Percentiles rank a stretch among this genome's conserved stretches.
These are phyloP conservation scores for Drosophila anomelani DNA, from an alignment of 2,888 invertebrate genomes.

Conservation along the genomic window DNA sequence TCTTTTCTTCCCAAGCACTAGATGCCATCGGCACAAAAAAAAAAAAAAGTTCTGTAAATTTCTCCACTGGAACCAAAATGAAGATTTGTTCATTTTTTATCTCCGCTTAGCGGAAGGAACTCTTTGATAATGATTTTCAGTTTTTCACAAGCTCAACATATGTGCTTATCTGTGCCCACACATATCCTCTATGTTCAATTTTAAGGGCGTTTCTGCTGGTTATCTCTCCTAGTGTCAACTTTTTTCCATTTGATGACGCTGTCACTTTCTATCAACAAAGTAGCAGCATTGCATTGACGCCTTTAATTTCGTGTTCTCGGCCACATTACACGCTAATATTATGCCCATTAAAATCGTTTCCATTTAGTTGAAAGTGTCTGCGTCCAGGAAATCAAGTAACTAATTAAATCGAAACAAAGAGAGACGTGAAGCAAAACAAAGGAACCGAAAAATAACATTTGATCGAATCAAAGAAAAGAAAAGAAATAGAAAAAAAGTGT, in stretches of 20 bases:
- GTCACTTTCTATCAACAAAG: slow-evolving; percentile 35
- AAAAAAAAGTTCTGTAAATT: slow-evolving; percentile 30
- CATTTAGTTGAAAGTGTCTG: neutral
- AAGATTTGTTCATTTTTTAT: slow-evolving; percentile 7
- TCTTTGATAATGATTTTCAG: slow-evolving; percentile 4
- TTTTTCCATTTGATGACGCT: slow-evolving; percentile 33
- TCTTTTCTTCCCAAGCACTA: slow-evolving; percentile 35
- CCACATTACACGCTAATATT: neutral
- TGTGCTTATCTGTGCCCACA: neutral
- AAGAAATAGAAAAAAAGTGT: slow-evolving; percentile 12
- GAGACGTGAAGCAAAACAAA: slow-evolving; percentile 1
- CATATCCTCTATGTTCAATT: neutral
- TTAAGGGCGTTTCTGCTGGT: slow-evolving; percentile 24
- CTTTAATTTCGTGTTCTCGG: slow-evolving; percentile 21
- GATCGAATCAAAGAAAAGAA: slow-evolving; percentile 8
- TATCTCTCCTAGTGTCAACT: slow-evolving; percentile 10
- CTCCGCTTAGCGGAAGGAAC: slow-evolving; percentile 4
- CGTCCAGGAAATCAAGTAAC: slow-evolving; percentile 7
- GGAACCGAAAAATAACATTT: slow-evolving; percentile 3
- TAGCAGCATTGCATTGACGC: slow-evolving; percentile 12
- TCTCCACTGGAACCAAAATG: slow-evolving; percentile 4
- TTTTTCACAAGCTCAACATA: slow-evolving; percentile 5
- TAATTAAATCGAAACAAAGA: slow-evolving; percentile 10
- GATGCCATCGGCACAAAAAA: slow-evolving; percentile 20
- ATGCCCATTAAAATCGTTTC: neutral